These are phyloP conservation scores for Xanthia icteritia DNA, from an alignment of 2,888 invertebrate genomes.

Conservation along the genomic window DNA sequence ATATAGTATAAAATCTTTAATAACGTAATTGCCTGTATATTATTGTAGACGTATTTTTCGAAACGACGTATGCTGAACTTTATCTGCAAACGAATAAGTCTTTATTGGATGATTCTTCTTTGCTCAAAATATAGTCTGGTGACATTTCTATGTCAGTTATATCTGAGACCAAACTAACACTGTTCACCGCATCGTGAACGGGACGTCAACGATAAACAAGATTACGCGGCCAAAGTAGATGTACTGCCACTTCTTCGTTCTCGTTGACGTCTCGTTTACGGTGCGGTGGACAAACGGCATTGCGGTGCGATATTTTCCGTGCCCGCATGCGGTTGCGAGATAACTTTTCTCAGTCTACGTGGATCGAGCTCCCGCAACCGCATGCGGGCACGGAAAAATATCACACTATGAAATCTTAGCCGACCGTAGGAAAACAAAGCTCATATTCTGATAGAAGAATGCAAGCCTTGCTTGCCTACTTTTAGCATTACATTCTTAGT, in stretches of 20 bases:
- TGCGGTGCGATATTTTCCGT: not conserved
- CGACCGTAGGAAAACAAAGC: not conserved
- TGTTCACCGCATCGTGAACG: too few relatives aligned
- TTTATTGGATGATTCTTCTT: not conserved
- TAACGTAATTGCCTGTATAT: not conserved
- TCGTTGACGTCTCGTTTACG: too few relatives aligned
- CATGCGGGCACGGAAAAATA: not conserved
- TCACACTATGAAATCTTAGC: not conserved
- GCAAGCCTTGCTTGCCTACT: not conserved
- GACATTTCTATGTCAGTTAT: not conserved
- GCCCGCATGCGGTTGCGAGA: not conserved
- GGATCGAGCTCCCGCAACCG: not conserved
- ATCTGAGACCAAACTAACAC: not conserved
- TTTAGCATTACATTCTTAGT: not conserved
- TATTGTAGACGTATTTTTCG: conserved; percentile 1
- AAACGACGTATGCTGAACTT: not conserved
- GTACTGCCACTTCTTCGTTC: too few relatives aligned
- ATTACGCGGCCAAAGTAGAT: too few relatives aligned
- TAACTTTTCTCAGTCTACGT: not conserved
- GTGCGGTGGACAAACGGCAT: too few relatives aligned
- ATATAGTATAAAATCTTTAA: conserved; percentile 5
- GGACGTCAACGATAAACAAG: too few relatives aligned
- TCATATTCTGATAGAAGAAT: not conserved
- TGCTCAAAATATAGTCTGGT: not conserved
- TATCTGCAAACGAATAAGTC: not conserved